Conservation (phyloP, 2,888 invertebrate genomes). For the Coleophora deauratella region DNA sequence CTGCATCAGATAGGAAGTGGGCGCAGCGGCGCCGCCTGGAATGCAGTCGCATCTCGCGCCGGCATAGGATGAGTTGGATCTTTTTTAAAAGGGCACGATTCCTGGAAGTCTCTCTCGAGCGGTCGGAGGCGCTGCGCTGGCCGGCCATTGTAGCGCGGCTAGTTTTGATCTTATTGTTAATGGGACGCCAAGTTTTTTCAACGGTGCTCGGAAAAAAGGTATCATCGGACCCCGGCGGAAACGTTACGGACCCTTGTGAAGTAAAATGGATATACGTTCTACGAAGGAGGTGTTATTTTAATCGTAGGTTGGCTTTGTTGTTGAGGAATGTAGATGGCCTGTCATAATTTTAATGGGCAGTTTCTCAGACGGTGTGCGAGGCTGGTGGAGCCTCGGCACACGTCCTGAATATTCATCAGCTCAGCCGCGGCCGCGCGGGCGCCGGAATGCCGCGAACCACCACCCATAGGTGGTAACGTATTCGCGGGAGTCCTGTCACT, state of each 20-base stretch:
- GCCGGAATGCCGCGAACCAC: constrained; percentile 9
- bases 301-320: constrained; percentile 70
- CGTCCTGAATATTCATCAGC: constrained; percentile 55
- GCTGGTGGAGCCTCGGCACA: constrained; percentile 37
- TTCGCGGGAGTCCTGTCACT: no score
- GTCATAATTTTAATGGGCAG: constrained; percentile 71
- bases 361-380: constrained; percentile 53
- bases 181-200: constrained; percentile 73
- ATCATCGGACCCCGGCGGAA: constrained; percentile 70
- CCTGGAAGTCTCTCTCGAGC: constrained; percentile 59
- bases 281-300: constrained; percentile 72
- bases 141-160: constrained; percentile 67
- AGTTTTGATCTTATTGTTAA: constrained; percentile 74
- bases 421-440: constrained; percentile 11
- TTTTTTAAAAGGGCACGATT: constrained; percentile 67
- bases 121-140: constrained; percentile 68
- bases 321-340: constrained; percentile 70
- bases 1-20: constrained; percentile 1
- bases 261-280: constrained; percentile 70
- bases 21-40: constrained; percentile 28
- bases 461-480: no score
- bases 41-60: constrained; percentile 59
- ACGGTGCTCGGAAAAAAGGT: constrained; percentile 62
- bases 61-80: constrained; percentile 64
- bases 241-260: constrained; percentile 70